Percentiles rank a stretch among this genome's conserved stretches.
These are phyloP conservation scores for Erpetoichthys calabaricus DNA, from an alignment of 2,797 vertebrate species.

Conservation along the genomic window DNA sequence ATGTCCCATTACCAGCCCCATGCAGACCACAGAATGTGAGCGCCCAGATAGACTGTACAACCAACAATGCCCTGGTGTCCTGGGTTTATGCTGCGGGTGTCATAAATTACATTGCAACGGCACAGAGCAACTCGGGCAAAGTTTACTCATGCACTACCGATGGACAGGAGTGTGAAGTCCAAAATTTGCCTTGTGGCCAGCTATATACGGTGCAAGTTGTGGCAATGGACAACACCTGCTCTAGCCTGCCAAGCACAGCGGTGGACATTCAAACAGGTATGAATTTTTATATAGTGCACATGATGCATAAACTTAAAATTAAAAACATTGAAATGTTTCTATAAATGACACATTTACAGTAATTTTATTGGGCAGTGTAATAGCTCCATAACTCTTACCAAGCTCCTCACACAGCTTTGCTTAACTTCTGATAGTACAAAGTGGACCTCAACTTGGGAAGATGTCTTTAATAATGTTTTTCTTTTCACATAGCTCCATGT, in stretches of 20 bases:
- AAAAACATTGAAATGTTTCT: no score
- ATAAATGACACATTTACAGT: no score
- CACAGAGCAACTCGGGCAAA: conserved; percentile 18
- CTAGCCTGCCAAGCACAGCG: conserved; percentile 41
- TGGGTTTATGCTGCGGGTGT: conserved; percentile 45
- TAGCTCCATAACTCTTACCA: no score
- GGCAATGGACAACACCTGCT: conserved; percentile 38
- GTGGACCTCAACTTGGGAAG: no score
- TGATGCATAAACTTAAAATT: no score
- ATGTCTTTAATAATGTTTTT: neutral
- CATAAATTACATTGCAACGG: conserved; percentile 31
- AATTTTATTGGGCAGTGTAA: no score
- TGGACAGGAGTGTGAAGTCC: conserved; percentile 27
- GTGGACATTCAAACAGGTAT: conserved; percentile 41
- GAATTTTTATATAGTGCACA: no score
- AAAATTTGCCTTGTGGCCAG: conserved; percentile 39
- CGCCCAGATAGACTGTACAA: conserved; percentile 31
- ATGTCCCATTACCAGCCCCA: conserved; percentile 33
- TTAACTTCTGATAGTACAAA: no score
- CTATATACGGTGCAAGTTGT: conserved; percentile 40
- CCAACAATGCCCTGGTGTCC: conserved; percentile 32
- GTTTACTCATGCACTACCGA: conserved; percentile 25
- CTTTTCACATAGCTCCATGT: conserved; percentile 40
- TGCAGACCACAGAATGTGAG: conserved; percentile 43
- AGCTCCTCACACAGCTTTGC: no score